Conservation (phyloP, 2,888 invertebrate species). For the Melanophora roralis region DNA sequence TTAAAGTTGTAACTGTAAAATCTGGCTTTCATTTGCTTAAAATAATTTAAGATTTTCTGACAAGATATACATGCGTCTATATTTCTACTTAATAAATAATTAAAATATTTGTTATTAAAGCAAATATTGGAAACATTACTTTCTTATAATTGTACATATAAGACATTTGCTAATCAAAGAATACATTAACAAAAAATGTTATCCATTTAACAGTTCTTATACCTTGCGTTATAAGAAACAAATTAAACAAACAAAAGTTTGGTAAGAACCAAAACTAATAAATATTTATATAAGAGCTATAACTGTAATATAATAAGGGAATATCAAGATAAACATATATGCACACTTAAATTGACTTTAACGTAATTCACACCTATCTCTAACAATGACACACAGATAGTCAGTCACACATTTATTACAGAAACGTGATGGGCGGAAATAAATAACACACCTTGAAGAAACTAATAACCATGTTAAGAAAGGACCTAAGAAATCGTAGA, state of each 20-base stretch:
- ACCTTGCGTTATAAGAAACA: neutral
- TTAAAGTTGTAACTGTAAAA: no score
- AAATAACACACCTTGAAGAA: conserved; percentile 26
- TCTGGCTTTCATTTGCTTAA: no score
- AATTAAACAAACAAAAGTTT: neutral
- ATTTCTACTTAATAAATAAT: no score
- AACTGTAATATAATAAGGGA: neutral
- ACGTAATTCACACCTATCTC: conserved; percentile 25
- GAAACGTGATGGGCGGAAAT: neutral
- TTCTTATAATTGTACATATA: no score
- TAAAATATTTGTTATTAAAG: no score
- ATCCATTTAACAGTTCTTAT: neutral
- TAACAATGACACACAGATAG: neutral
- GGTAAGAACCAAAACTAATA: neutral
- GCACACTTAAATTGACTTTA: neutral
- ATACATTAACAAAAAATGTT: no score
- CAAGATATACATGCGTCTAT: no score
- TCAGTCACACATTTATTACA: neutral
- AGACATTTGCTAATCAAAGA: no score
- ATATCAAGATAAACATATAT: no score
- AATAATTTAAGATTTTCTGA: no score
- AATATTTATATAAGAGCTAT: neutral
- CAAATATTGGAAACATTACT: no score
- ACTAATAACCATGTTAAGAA: neutral
- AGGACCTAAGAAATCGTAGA: neutral